phyloP scores from a whole-genome alignment of 92 coral and sea anemone genomes.

The Pocillopora grandis region DNA sequence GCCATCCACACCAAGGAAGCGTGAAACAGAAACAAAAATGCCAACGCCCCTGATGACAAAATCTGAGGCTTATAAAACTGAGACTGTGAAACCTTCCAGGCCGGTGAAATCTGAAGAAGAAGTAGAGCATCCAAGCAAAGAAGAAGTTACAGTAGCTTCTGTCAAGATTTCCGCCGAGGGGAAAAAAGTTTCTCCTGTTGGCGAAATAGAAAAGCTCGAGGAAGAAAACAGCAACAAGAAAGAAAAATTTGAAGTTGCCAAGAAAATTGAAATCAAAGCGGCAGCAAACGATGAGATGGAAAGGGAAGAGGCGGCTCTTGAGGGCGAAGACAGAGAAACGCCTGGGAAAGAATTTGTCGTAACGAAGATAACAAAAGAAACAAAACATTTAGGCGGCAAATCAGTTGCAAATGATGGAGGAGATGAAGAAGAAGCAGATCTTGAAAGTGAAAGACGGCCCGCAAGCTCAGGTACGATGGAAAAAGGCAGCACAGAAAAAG shows the following conservation, averaged over 20 bases:
- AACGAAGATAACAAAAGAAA: not conserved
- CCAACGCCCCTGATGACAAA: not conserved
- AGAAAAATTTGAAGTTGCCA: not conserved
- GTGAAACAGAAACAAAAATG: not conserved
- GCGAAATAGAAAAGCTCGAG: not conserved
- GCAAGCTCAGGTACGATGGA: not conserved
- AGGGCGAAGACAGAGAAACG: not conserved
- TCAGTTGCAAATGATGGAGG: conserved; percentile 6
- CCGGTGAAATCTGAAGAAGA: not conserved
- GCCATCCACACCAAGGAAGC: not conserved
- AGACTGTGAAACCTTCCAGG: not conserved
- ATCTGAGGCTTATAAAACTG: not conserved
- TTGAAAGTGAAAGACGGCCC: not conserved
- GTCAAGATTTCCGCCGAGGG: not conserved
- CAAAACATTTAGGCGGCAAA: not conserved
- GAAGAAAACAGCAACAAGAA: not conserved
- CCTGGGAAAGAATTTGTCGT: not conserved
- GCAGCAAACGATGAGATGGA: not conserved
- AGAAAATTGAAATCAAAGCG: not conserved
- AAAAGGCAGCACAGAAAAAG: not conserved
- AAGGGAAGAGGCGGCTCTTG: conserved; percentile 7
- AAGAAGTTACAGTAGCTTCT: not conserved
- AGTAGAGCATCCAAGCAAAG: not conserved
- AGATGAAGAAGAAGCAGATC: not conserved
- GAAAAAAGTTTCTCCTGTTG: too few species aligned